Conservation (phyloP, 1,140 invertebrate species). For the Episyrphus balteatus region DNA sequence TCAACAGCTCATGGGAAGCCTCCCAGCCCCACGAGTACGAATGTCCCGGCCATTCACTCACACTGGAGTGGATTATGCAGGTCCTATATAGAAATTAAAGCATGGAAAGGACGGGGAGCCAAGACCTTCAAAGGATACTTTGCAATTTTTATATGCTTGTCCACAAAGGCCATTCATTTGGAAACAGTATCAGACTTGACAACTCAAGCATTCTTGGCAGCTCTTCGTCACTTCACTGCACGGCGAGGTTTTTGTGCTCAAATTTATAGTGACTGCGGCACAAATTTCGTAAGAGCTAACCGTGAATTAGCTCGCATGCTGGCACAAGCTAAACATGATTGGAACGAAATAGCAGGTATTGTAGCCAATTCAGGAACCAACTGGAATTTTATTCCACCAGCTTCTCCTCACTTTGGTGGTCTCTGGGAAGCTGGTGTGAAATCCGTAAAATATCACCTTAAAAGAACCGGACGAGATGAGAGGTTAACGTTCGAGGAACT, state of each 20-base stretch:
- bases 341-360: no score
- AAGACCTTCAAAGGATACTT: constrained; percentile 15
- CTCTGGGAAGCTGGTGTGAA: no score
- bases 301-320: constrained; percentile 7
- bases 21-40: constrained; percentile 7
- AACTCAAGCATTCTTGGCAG: constrained; percentile 20
- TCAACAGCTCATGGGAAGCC: neutral
- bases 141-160: constrained; percentile 13
- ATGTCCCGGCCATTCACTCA: constrained; percentile 15
- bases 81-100: constrained; percentile 20
- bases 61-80: constrained; percentile 22
- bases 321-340: neutral
- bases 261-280: neutral
- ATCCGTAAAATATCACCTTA: neutral
- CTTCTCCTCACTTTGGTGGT: no score
- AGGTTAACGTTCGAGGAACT: neutral
- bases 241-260: constrained; percentile 10
- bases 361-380: no score
- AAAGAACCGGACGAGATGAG: neutral
- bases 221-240: constrained; percentile 21
- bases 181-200: constrained; percentile 15
- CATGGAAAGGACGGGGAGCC: constrained; percentile 9
- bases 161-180: constrained; percentile 15
- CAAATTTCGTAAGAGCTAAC: neutral
- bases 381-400: no score